Conservation (phyloP, 2,888 invertebrate genomes). For the Mechanitis mazaeus region DNA sequence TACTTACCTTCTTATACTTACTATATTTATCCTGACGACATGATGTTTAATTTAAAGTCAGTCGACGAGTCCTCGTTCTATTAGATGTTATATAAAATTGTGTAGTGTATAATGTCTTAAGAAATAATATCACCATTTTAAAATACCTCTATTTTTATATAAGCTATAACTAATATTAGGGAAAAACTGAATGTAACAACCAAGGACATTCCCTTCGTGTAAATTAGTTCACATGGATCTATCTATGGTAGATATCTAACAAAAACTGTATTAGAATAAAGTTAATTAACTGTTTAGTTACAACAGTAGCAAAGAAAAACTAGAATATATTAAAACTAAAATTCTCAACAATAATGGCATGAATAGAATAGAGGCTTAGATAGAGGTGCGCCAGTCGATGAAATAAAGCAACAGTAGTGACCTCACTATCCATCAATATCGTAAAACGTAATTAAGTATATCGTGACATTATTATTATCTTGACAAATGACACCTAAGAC, state of each 20-base stretch:
- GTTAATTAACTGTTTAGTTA: slow-evolving; percentile 72
- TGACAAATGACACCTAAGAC: slow-evolving; percentile 5
- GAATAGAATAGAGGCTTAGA: slow-evolving; percentile 58
- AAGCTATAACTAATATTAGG: slow-evolving; percentile 11
- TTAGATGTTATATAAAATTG: not conserved
- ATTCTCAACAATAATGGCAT: slow-evolving; percentile 45
- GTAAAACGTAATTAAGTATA: slow-evolving; percentile 3
- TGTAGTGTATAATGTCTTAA: not conserved
- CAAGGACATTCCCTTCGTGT: slow-evolving; percentile 14
- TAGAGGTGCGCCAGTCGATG: slow-evolving; percentile 59
- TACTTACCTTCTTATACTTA: slow-evolving; percentile 1
- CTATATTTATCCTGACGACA: slow-evolving; percentile 4
- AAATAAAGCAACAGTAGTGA: slow-evolving; percentile 50
- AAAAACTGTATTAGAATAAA: slow-evolving; percentile 50
- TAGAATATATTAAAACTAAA: slow-evolving; percentile 54
- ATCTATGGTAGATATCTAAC: slow-evolving; percentile 37
- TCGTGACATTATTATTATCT: slow-evolving; percentile 8
- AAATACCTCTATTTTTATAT: slow-evolving; percentile 7
- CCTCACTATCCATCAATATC: slow-evolving; percentile 44
- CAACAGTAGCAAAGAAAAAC: slow-evolving; percentile 63
- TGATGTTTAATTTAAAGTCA: not conserved
- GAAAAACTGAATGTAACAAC: slow-evolving; percentile 5
- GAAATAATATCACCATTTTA: not conserved
- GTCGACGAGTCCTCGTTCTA: slow-evolving; percentile 1
- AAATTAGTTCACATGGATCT: slow-evolving; percentile 42